phyloP scores from a whole-genome alignment of 23 tunicate genomes.

The Styela clava region DNA sequence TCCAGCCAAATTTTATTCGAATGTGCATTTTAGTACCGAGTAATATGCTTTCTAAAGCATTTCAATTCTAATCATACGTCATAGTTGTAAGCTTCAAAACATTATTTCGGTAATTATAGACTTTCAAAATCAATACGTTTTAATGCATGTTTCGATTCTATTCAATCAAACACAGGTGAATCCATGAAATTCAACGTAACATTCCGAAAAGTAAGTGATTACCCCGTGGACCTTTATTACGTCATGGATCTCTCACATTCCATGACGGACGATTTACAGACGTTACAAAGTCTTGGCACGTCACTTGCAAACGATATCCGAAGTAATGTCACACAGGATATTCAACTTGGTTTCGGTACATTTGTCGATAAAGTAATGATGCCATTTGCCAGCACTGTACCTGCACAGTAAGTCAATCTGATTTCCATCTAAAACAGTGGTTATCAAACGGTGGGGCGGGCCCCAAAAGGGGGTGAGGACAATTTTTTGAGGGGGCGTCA shows the following conservation, averaged over 20 bases:
- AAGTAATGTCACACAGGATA: constrained; percentile 59
- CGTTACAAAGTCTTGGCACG: constrained; percentile 48
- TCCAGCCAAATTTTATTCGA: no score
- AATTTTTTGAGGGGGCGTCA: no score
- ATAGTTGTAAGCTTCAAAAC: no score
- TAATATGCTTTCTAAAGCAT: no score
- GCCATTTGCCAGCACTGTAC: constrained; percentile 57
- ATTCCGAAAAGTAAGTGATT: constrained; percentile 26
- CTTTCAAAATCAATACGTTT: no score
- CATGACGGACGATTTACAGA: constrained; percentile 33
- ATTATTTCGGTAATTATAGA: no score
- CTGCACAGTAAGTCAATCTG: constrained; percentile 32
- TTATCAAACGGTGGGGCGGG: no score
- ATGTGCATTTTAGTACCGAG: no score
- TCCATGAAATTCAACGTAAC: constrained; percentile 21
- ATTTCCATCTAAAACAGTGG: no score
- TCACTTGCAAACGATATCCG: constrained; percentile 47
- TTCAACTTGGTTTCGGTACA: constrained; percentile 76
- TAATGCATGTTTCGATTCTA: no score
- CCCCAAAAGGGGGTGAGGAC: no score
- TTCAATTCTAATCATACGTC: no score
- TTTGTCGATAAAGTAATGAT: constrained; percentile 77
- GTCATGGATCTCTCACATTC: constrained; percentile 51
- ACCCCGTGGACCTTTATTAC: constrained; percentile 47
- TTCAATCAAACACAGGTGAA: constrained; percentile 25